Base-by-base conservation (phyloP, 2,888 invertebrate species). In the Troides aeacus region DNA sequence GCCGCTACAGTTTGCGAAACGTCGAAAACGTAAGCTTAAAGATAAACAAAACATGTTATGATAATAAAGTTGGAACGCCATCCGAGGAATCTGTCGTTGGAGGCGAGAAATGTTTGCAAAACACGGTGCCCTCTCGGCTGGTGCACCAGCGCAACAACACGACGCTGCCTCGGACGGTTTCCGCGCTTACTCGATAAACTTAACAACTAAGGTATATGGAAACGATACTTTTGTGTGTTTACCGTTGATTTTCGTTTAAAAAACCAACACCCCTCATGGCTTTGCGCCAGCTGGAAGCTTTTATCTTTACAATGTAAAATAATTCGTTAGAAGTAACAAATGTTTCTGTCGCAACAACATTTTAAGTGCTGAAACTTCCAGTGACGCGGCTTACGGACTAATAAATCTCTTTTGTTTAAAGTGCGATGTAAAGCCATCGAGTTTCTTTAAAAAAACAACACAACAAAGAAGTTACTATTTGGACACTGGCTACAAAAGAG, bases 211-310 rank as follows among this genome's bases (percentile, higher is more conserved):
- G 76, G 83, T 84, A 84, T 90, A 88, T 92, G 89, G 92, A 89
- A 81, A 91, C 92, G 92, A 92, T 92, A 92, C 92, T 83, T 89
- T 90, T 90, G 87, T 86, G 30, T 82, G 21, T 77, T 78, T 83
- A 86, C 85, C 85, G 88, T 87, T 88, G 87, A 86, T 87, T 87
- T 87, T 85, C 7, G n/a, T 53, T 1, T n/a, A 12, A 53, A 30
- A 77, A 91, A 91, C 92, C 92, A 92, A 92, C 92, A 92, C 92
- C 92, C 92, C 92, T 90, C 77, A 83, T 91, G 92, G 92, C 92
- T 89, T 89, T 83, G 83, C 87, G 92, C 85, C 89, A 86, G 81
- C 87, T 91, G 88, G 90, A 92, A 91, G 90, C 85, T 89, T 90
- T 86, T 86, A 80, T 78, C 79, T 68, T 71, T 69, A 81, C 66